Evolutionary conservation across 2,888 invertebrate genomes (phyloP).

Genomic region (Conops quadrifasciatus): DNA sequence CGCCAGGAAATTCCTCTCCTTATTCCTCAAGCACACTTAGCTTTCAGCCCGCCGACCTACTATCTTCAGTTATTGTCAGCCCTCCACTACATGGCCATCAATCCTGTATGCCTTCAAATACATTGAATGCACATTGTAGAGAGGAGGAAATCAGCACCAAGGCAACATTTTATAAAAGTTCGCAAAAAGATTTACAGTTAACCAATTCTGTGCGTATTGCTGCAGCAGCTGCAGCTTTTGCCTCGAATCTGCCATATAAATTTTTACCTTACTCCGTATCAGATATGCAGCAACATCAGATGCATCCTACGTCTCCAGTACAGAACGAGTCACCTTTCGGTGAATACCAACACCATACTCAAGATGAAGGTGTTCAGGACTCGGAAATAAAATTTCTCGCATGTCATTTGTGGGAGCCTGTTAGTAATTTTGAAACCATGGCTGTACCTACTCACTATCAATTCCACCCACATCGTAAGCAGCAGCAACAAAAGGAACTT

Average conservation of each 20-base stretch:
- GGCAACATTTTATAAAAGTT: not conserved
- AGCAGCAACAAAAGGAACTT: slow-evolving; percentile 30
- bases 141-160: not conserved
- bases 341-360: slow-evolving; percentile 58
- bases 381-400: slow-evolving; percentile 67
- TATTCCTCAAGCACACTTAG: slow-evolving; percentile 47
- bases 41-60: slow-evolving; percentile 42
- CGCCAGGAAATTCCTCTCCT: slow-evolving; percentile 68
- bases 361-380: slow-evolving; percentile 65
- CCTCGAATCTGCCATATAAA: slow-evolving; percentile 38
- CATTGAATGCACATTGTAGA: not conserved
- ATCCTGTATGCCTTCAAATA: slow-evolving; percentile 21
- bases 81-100: slow-evolving; percentile 49
- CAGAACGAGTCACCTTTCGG: slow-evolving; percentile 39
- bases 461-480: slow-evolving; percentile 14
- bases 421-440: slow-evolving; percentile 41
- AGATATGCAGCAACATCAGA: slow-evolving; percentile 15
- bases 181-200: slow-evolving; percentile 40
- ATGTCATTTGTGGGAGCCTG: slow-evolving; percentile 65
- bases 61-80: slow-evolving; percentile 41
- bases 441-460: slow-evolving; percentile 15
- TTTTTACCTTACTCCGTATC: slow-evolving; percentile 34
- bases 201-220: slow-evolving; percentile 46
- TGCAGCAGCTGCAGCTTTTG: slow-evolving; percentile 38
- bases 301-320: slow-evolving; percentile 35